Conservation (phyloP, 2,888 invertebrate species). For the Trichacis sp. region DNA sequence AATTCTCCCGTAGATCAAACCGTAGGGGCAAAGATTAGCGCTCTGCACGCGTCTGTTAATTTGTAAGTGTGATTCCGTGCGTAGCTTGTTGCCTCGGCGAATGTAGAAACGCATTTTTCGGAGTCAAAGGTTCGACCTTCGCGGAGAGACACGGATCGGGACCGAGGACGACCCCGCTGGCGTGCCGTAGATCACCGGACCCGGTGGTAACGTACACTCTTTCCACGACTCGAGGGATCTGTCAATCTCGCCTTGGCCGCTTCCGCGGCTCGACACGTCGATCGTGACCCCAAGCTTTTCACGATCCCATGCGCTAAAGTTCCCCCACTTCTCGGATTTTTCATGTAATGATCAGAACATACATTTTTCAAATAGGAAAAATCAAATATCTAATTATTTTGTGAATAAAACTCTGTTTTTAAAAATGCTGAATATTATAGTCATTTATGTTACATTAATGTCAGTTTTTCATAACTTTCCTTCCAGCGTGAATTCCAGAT, state of each 20-base stretch:
- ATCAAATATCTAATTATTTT: too few relatives aligned
- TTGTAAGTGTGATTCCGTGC: neutral
- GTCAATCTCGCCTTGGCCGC: constrained; percentile 16
- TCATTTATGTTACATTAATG: too few relatives aligned
- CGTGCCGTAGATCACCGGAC: constrained; percentile 7
- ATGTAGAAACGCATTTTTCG: constrained; percentile 2
- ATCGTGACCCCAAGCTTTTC: constrained; percentile 9
- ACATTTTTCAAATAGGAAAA: too few relatives aligned
- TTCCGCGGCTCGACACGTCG: constrained; percentile 18
- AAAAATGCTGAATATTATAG: too few relatives aligned
- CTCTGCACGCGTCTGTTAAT: neutral
- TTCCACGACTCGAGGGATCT: constrained; percentile 4
- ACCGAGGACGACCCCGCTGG: neutral
- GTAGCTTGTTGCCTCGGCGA: neutral
- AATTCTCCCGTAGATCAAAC: neutral
- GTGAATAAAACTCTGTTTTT: too few relatives aligned
- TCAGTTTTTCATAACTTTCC: too few relatives aligned
- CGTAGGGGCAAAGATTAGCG: neutral
- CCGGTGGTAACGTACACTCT: neutral
- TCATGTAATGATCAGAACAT: too few relatives aligned
- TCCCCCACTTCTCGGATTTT: neutral
- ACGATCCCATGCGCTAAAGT: constrained; percentile 3
- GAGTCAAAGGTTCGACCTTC: constrained; percentile 18
- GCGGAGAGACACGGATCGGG: constrained; percentile 9
- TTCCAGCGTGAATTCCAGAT: too few relatives aligned